Evolutionary conservation across 2,113 vertebrate genomes (phyloP), one percentile per base, ranked within the genome.

Genomic region (Australoheros scitulus): DNA sequence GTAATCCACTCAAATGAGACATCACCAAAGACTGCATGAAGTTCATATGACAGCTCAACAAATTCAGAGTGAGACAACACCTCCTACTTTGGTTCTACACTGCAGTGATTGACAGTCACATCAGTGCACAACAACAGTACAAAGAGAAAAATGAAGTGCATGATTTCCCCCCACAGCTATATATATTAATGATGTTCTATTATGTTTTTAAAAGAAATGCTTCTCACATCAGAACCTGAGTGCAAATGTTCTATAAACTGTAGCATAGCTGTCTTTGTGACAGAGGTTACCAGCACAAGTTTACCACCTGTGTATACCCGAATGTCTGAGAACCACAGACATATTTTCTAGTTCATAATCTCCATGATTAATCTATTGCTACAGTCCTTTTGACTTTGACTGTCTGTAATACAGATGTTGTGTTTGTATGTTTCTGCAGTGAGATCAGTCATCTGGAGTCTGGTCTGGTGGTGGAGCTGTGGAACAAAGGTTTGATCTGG

Each of bases 401-500:
- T 41, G 8, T 9, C 5, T 75, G 8, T 36, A 6, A 41, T 65
- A 20, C 11, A 5, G 2, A 20, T 34, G 1, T 38, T 65, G 52
- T 80, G 11, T 80, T 60, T 81, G 7, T 70, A 14, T 91, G 11
- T 80, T 34, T 78, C 36, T 60, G 34, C 89, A 99, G 98, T 90
- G 98, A 99, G 95, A 98, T 99, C 93, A 98, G 88, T 89, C 97
- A 97, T 0, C 94, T 98, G 93, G 97, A 99, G 84, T 95, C 98
- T 11, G 97, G 98, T 63, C 94, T 99, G 64, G 97, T 98, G 83
- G 97, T 99, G 93, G 98, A 99, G 90, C 95, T 99, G 26, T 99
- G 98, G 98, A 99, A 98, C 91, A 99, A 99, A 95, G 98, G 98
- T 32, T 91, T 99, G 86, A 99, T 99, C 88, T 99, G 98, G 98